Percentiles rank a stretch among this genome's conserved stretches.
phyloP scores from a whole-genome alignment of 2,888 invertebrate species.

The Mantis religiosa region DNA sequence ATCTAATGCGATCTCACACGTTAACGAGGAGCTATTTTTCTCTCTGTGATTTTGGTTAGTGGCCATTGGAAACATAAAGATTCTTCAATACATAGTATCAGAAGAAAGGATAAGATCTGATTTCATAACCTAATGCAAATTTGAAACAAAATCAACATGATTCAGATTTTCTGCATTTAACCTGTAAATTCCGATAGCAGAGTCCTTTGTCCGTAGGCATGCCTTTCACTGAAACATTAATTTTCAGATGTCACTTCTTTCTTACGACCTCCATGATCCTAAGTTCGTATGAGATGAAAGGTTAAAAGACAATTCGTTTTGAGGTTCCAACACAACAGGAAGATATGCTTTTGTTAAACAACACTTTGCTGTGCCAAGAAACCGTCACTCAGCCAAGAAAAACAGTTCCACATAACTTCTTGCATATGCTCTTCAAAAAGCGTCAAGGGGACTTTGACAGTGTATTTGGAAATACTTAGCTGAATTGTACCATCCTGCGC shows the following conservation, averaged over 20 bases:
- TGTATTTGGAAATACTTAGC: background rate
- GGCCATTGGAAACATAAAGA: too few species aligned
- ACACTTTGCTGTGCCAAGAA: background rate
- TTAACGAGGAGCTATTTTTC: too few species aligned
- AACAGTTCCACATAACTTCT: background rate
- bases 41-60: too few species aligned
- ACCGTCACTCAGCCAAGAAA: background rate
- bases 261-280: background rate
- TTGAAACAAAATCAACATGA: too few species aligned
- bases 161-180: too few species aligned
- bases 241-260: background rate
- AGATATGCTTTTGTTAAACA: background rate
- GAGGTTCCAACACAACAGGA: background rate
- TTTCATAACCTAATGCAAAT: too few species aligned
- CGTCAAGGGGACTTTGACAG: background rate
- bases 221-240: background rate
- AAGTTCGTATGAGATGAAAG: background rate
- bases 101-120: too few species aligned
- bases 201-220: background rate
- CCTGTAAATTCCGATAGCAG: too few species aligned
- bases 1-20: too few species aligned
- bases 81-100: too few species aligned
- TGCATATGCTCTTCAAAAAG: background rate
- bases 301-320: background rate
- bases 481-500: too few species aligned